These are phyloP conservation scores for Ectemnius lituratus DNA, from an alignment of 2,888 invertebrate species.

Conservation along the genomic window DNA sequence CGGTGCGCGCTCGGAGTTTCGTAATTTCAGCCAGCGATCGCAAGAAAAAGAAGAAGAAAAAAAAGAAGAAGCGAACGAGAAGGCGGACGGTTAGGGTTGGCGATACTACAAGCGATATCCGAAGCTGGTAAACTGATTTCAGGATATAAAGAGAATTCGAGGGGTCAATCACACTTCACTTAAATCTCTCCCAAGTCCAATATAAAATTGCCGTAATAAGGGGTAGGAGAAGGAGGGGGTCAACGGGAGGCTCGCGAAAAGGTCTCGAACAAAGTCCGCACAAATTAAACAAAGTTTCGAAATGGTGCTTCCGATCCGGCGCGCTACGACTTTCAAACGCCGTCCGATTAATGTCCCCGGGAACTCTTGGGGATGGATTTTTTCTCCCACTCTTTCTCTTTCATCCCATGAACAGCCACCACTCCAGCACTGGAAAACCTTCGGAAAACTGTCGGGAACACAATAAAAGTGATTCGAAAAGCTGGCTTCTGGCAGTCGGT, in stretches of 20 bases:
- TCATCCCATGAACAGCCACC: no score
- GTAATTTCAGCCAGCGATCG: conserved; percentile 8
- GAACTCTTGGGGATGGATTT: not conserved
- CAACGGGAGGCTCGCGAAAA: not conserved
- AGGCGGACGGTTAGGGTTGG: not conserved
- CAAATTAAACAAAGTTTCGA: conserved; percentile 8
- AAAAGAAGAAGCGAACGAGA: not conserved
- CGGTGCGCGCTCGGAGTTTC: conserved; percentile 5
- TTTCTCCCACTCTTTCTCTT: not conserved
- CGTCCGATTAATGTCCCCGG: not conserved
- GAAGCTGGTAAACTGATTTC: conserved; percentile 2
- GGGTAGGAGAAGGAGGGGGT: not conserved
- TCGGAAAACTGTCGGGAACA: not conserved
- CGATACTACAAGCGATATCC: conserved; percentile 4
- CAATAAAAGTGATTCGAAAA: not conserved
- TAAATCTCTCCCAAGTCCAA: conserved; percentile 1
- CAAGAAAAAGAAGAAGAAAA: not conserved
- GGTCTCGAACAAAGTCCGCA: not conserved
- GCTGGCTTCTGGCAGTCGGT: no score
- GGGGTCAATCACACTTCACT: not conserved
- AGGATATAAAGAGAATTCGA: not conserved
- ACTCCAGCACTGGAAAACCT: not conserved
- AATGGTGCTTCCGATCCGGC: not conserved
- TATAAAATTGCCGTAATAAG: conserved; percentile 4
- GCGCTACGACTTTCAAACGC: not conserved